Conservation (phyloP, 2,113 vertebrate genomes). For the Cavia porcellus region DNA sequence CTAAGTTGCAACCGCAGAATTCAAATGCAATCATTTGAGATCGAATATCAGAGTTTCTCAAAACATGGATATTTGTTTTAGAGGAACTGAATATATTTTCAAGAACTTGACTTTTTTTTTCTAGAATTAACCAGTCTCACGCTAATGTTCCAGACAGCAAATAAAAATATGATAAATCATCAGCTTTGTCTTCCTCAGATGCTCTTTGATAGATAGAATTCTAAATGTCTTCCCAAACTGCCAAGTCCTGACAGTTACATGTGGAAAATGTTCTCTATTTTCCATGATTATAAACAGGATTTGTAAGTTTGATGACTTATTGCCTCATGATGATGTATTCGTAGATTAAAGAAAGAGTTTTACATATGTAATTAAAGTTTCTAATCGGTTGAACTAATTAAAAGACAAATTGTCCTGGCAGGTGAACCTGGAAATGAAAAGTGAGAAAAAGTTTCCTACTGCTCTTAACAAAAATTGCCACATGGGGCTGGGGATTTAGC, state of each 20-base stretch:
- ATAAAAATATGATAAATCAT: not conserved
- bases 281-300: not conserved
- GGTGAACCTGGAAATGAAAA: not conserved
- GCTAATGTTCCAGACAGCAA: not conserved
- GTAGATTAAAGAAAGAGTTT: not conserved
- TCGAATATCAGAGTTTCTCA: not conserved
- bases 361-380: constrained; percentile 16
- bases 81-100: not conserved
- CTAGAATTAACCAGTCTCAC: not conserved
- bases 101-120: not conserved
- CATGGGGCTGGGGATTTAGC: too few relatives aligned
- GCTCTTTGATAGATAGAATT: not conserved
- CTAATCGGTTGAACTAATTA: not conserved
- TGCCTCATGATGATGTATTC: not conserved
- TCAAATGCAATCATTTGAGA: not conserved
- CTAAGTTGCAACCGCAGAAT: not conserved
- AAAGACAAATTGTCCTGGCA: not conserved
- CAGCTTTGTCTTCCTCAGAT: not conserved
- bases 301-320: not conserved
- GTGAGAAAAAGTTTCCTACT: not conserved
- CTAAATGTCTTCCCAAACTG: not conserved
- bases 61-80: not conserved
- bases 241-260: not conserved
- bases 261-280: not conserved
- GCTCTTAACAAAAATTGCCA: not conserved